Evolutionary conservation across 2,888 invertebrate genomes (phyloP), one percentile per base, ranked within the genome.

Genomic region (Caenorhabditis afra): DNA sequence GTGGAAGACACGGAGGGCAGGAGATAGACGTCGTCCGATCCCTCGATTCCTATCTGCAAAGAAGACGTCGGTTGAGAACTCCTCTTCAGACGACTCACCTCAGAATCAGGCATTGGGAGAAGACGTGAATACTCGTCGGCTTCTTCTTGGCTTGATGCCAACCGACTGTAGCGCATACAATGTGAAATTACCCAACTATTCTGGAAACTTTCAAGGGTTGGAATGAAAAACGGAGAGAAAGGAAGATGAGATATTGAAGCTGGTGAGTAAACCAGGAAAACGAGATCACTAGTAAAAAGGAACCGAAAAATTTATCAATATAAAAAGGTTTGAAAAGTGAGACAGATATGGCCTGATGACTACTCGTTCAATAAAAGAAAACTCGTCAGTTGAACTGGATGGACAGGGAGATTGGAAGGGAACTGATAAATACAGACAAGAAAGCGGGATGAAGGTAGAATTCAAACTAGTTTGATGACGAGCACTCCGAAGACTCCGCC

Each of bases 21-120:
- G 41, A 89, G 82, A 68, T 87, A 85, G 62, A 86, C 86, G 87
- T 89, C 87, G 88, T 89, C 89, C 45, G 87, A 85, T 66, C 86
- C 85, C 79, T 84, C 84, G 65, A 83, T 79, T 70, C 81, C 83
- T 20, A 82, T 81, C 81, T 85, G 67, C n/a, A n/a, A n/a, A n/a
- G n/a, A 18, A 75, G 64, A 29, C 29, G 18, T n/a, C 12, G 52
- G 41, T 52, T 12, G 23, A 14, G 3, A 16, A 22, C n/a, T 23
- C 11, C 7, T n/a, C 16, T 41, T 16, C 23, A 14, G 20, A 58
- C 23, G 35, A 5, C 53, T 50, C 10, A 83, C 83, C 79, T 83
- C 83, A 59, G 83, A 83, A 73, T 83, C 83, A 58, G 81, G 77
- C 83, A 83, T 83, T 83, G 81, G 81, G 53, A 84, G 74, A 66